Evolutionary conservation across 2,113 vertebrate species (phyloP).

Genomic region (Sapajus apella): DNA sequence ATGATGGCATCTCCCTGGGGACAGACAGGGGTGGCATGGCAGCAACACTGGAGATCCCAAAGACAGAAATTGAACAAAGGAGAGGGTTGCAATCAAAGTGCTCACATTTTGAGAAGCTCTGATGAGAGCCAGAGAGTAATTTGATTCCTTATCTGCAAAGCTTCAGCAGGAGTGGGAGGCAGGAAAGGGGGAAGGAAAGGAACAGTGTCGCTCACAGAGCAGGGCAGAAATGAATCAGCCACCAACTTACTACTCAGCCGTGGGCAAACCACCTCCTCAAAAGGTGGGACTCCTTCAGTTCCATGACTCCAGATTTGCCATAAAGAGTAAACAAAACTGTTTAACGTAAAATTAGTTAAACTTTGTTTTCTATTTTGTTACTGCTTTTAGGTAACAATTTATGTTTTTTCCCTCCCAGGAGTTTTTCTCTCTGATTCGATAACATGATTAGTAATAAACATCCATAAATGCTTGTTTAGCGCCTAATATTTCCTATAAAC

Average conservation of each 20-base stretch:
- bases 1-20: neutral
- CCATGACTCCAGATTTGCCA: neutral
- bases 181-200: neutral
- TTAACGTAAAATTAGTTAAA: neutral
- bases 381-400: neutral
- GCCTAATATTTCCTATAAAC: neutral
- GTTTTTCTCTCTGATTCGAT: slow-evolving; percentile 39
- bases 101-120: neutral
- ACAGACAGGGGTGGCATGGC: accelerated
- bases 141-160: slow-evolving; percentile 40
- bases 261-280: neutral
- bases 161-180: slow-evolving; percentile 24
- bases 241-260: neutral
- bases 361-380: slow-evolving; percentile 10
- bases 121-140: neutral
- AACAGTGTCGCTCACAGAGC: no score
- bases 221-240: slow-evolving; percentile 27
- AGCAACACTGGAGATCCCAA: neutral
- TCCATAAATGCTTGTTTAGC: neutral
- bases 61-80: neutral
- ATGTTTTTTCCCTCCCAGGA: neutral
- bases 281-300: neutral
- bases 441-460: neutral
- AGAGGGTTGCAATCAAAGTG: neutral
- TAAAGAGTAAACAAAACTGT: neutral